Conservation (phyloP, 2,888 invertebrate species). For the Achlya flavicornis region DNA sequence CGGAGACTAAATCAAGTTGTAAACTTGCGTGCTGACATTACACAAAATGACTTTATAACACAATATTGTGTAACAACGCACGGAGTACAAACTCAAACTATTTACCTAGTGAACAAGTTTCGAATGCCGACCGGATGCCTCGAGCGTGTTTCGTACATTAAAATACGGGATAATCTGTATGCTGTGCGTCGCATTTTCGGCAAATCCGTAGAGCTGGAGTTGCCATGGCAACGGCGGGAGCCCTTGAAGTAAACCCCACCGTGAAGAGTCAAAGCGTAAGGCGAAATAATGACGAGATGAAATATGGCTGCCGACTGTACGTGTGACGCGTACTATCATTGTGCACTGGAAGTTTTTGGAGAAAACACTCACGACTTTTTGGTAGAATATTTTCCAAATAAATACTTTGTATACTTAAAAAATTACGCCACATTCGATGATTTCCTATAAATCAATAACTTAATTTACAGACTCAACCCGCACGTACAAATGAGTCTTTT, state of each 20-base stretch:
- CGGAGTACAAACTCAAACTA: slow-evolving; percentile 64
- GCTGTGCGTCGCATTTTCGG: slow-evolving; percentile 66
- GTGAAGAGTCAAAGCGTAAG: slow-evolving; percentile 62
- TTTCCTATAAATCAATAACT: no score
- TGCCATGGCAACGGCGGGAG: slow-evolving; percentile 62
- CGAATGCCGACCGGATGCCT: slow-evolving; percentile 62
- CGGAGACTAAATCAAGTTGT: slow-evolving; percentile 44
- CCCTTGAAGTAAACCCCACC: slow-evolving; percentile 61
- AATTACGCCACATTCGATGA: no score
- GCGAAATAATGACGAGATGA: slow-evolving; percentile 73
- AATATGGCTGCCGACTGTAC: slow-evolving; percentile 57
- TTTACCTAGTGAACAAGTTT: slow-evolving; percentile 73
- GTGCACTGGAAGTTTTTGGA: slow-evolving; percentile 6
- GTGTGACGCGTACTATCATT: slow-evolving; percentile 35
- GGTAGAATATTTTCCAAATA: not conserved
- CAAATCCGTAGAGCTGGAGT: slow-evolving; percentile 65
- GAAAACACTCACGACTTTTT: not conserved
- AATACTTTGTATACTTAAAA: not conserved
- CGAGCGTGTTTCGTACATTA: slow-evolving; percentile 54
- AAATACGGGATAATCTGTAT: slow-evolving; percentile 62
- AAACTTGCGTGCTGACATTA: slow-evolving; percentile 56
- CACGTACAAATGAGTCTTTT: not conserved
- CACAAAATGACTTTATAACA: slow-evolving; percentile 65
- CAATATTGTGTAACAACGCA: slow-evolving; percentile 56
- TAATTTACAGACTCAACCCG: not conserved